phyloP scores from a whole-genome alignment of 2,797 vertebrate genomes.

The Sebastes nivosus region DNA sequence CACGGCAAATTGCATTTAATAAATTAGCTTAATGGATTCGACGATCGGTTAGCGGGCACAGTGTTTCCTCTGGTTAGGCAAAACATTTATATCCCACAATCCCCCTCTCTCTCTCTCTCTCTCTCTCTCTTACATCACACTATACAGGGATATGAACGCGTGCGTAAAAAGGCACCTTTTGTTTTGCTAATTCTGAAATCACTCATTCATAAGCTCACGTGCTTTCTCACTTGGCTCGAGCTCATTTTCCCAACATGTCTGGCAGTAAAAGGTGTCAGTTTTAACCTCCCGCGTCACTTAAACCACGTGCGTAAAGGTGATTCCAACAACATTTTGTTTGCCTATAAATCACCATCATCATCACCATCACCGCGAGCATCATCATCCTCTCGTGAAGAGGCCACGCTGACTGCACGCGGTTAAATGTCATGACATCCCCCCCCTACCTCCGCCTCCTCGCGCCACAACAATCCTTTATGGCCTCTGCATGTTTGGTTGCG shows the following conservation, averaged over 20 bases:
- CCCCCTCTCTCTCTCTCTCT: slow-evolving; percentile 30
- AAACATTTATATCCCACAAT: slow-evolving; percentile 91
- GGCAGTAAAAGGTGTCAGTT: not conserved
- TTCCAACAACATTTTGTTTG: not conserved
- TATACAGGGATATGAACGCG: not conserved
- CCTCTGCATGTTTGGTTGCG: slow-evolving; percentile 83
- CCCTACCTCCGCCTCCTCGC: not conserved
- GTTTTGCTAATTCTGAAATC: not conserved
- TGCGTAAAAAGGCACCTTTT: slow-evolving; percentile 1
- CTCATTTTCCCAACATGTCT: not conserved
- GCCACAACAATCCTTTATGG: slow-evolving; percentile 74
- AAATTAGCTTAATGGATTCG: slow-evolving; percentile 96
- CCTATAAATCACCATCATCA: slow-evolving; percentile 33
- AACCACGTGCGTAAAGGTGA: slow-evolving; percentile 31
- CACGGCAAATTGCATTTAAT: slow-evolving; percentile 95
- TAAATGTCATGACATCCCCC: slow-evolving; percentile 75
- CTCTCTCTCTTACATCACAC: not conserved
- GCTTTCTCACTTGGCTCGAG: not conserved
- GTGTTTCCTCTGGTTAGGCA: slow-evolving; percentile 92
- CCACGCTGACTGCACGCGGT: slow-evolving; percentile 55
- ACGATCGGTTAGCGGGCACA: slow-evolving; percentile 90
- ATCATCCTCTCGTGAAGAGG: slow-evolving; percentile 10
- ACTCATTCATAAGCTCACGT: not conserved
- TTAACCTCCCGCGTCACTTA: not conserved
- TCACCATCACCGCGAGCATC: slow-evolving; percentile 1